Base-by-base conservation (phyloP, 2,113 vertebrate species). In the Petaurus breviceps region DNA sequence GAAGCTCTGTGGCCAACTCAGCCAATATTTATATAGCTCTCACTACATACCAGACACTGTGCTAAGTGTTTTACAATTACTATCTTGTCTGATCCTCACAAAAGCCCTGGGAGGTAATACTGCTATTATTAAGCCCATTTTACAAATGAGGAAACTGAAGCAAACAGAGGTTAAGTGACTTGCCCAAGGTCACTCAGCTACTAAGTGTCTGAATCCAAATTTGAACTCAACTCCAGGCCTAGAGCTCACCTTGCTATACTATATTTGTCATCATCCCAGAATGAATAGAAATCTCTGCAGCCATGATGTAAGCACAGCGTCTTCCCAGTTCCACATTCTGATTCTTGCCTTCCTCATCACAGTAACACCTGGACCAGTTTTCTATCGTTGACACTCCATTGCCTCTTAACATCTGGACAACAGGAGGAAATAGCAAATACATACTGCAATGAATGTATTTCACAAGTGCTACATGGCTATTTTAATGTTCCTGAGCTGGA, bases 11-110 rank as follows among this genome's bases (percentile, higher is more conserved):
- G 31, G 12, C 31, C 31, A 14, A 10, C 10, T 14, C 47, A 49
- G 47, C 4, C 47, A 49, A 49, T 49, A 49, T 49, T 49, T 93
- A 92, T 5, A 90, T 37, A 95, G 47, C 50, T 95, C 54, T 91
- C 90, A 94, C 51, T 93, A 49, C 12, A 16, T 46, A 46, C 61
- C 84, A 96, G 92, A 84, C 47, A 16, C 94, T 25, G 90, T 91
- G 14, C 90, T 52, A 52, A 5, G 37, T 16, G 19, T 43, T 84
- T 84, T 43, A 43, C 6, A 84, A 84, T 84, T 84, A 77, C n/a
- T n/a, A 84, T 43, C 6, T 43, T 2, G 22, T 84, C 3, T 43
- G 68, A 7, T 84, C 68, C 19, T 23, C n/a, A 43, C 19, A 43
- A 84, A n/a, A 84, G 19, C n/a, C 68, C 68, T 77, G 37, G 2